Evolutionary conservation across 2,888 invertebrate genomes (phyloP), one percentile per base, ranked within the genome.

Genomic region (Conomelus anceps): DNA sequence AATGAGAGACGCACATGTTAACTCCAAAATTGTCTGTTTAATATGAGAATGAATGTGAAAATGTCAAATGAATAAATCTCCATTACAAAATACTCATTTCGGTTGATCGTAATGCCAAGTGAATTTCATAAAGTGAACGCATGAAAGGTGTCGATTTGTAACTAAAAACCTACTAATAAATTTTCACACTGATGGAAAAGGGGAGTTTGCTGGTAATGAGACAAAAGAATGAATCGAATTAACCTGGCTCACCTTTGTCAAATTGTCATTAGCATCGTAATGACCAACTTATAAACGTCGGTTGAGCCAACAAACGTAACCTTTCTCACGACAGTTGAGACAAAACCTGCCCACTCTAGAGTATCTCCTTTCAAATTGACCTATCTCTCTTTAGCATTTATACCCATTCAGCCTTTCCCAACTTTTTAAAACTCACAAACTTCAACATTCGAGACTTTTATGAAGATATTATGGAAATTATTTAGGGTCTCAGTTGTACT

Each of bases 221-320:
- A 63, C 63, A 63, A 20, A 63, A 63, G n/a, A 63, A 63, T 63
- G 63, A 63, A 63, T 63, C 63, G 63, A 63, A 63, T 63, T 63
- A 63, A 63, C 63, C 86, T 24, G 22, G 24, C 86, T 86, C 24
- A 86, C 86, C 86, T 86, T 86, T 86, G 22, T 26, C 23, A 86
- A 86, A 86, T 23, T 86, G 86, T 86, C 86, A 86, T 86, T 86
- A 26, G 86, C 86, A 86, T 86, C 29, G 23, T 86, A 86, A 86
- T 86, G 29, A 29, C 86, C 24, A 86, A 86, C 86, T 86, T 86
- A 29, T 22, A 63, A n/a, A 63, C 63, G 63, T n/a, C 63, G n/a
- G 63, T 63, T 63, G 63, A 63, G 63, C 63, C n/a, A 63, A 63
- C 63, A 63, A 63, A 63, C 63, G 63, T 29, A 86, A 86, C 86